phyloP scores from a whole-genome alignment of 2,888 invertebrate genomes.

The Biston stratarius region DNA sequence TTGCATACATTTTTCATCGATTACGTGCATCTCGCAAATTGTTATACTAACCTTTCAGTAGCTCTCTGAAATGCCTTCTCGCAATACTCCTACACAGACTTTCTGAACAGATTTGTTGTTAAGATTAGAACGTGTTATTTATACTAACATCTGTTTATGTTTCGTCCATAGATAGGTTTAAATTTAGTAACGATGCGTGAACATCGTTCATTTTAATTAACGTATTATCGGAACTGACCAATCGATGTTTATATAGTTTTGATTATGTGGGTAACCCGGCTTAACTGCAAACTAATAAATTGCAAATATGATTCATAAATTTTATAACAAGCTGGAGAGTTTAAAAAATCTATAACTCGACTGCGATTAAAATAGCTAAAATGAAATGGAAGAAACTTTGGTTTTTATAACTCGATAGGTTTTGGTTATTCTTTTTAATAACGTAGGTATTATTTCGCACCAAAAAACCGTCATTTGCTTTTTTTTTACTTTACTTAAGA shows the following conservation, averaged over 20 bases:
- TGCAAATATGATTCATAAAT: background rate
- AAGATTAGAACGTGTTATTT: conserved; percentile 20
- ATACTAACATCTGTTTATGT: conserved; percentile 4
- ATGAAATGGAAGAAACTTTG: no score
- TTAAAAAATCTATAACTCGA: no score
- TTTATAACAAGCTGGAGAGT: background rate
- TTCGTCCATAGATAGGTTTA: conserved; percentile 3
- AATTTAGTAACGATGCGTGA: conserved; percentile 1
- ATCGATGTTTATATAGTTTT: background rate
- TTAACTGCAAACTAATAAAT: background rate
- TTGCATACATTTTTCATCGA: no score
- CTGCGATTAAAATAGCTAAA: no score
- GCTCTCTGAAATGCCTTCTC: background rate
- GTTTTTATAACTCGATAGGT: no score
- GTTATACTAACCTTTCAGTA: background rate
- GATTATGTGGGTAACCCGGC: background rate
- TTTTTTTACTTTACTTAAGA: no score
- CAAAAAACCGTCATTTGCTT: no score
- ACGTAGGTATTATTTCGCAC: no score
- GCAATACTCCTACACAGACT: background rate
- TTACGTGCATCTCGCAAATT: background rate
- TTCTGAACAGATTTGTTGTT: background rate
- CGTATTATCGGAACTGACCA: background rate
- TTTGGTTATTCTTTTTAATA: no score
- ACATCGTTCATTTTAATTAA: background rate